These are phyloP conservation scores for Rotaria magnacalcarata DNA, from an alignment of 2,888 invertebrate species.

Conservation along the genomic window DNA sequence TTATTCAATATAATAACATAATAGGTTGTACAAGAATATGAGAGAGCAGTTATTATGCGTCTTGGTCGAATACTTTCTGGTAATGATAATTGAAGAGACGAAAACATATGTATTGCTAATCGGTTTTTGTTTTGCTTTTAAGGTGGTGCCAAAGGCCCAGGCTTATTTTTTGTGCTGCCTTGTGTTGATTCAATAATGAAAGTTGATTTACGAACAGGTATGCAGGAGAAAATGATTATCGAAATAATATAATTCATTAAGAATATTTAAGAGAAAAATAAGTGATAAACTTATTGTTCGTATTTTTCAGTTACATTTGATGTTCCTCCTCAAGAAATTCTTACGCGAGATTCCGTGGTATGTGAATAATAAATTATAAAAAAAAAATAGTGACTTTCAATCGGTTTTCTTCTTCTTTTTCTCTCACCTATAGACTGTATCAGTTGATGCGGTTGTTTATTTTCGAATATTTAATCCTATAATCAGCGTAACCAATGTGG, in stretches of 20 bases:
- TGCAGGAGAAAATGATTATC: not conserved
- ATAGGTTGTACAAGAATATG: constrained; percentile 74
- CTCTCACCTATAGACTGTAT: constrained; percentile 50
- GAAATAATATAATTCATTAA: no score
- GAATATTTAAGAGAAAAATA: no score
- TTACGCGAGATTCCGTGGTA: constrained; percentile 54
- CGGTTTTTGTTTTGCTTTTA: no score
- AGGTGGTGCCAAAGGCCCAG: constrained; percentile 80
- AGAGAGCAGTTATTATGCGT: constrained; percentile 83
- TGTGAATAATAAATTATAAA: not conserved
- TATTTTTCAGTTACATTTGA: constrained; percentile 48
- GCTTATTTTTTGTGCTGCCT: constrained; percentile 87
- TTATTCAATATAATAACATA: not conserved
- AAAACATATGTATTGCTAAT: not conserved
- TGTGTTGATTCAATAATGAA: constrained; percentile 61
- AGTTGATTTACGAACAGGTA: constrained; percentile 47
- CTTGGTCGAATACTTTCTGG: constrained; percentile 81
- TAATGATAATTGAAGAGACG: not conserved
- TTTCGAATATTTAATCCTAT: constrained; percentile 55
- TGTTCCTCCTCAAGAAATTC: constrained; percentile 48
- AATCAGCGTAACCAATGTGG: constrained; percentile 55
- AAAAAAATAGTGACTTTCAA: constrained; percentile 48
- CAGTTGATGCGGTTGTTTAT: constrained; percentile 57
- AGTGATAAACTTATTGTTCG: not conserved
- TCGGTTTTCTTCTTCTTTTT: not conserved